phyloP scores from a whole-genome alignment of 1,140 invertebrate species.

The Bombus huntii region DNA sequence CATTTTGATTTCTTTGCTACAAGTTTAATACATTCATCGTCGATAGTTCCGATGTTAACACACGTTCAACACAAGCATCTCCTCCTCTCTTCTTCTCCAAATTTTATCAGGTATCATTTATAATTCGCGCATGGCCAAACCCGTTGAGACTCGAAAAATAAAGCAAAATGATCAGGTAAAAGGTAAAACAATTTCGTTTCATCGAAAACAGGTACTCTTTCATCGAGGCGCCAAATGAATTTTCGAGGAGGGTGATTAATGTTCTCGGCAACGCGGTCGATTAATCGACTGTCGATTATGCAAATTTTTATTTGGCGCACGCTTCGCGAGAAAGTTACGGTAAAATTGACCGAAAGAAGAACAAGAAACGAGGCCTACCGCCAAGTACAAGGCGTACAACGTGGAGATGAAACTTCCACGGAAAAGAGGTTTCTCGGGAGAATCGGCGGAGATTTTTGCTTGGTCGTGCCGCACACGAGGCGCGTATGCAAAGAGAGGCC shows the following conservation, averaged over 20 bases:
- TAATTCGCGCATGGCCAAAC: not conserved
- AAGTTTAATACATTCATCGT: not conserved
- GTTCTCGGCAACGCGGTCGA: not conserved
- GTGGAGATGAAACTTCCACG: constrained; percentile 10
- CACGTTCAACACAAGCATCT: not conserved
- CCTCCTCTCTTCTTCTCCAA: not conserved
- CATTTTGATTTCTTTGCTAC: not conserved
- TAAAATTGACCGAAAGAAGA: constrained; percentile 24
- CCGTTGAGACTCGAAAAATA: not conserved
- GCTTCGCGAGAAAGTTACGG: constrained; percentile 31
- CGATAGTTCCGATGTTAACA: not conserved
- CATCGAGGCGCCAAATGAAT: constrained; percentile 11
- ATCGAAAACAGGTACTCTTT: not conserved
- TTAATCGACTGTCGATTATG: constrained; percentile 30
- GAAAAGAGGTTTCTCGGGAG: constrained; percentile 44
- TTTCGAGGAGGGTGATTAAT: constrained; percentile 21
- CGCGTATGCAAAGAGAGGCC: constrained; percentile 61
- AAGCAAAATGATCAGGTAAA: not conserved
- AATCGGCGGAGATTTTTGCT: constrained; percentile 50
- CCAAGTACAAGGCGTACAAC: not conserved
- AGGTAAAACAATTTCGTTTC: constrained; percentile 2
- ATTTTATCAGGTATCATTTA: not conserved
- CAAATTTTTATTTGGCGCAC: constrained; percentile 28
- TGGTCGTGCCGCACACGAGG: constrained; percentile 19
- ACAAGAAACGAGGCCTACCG: constrained; percentile 17